Conservation (phyloP, 2,113 vertebrate genomes). For the Taxidea taxus region DNA sequence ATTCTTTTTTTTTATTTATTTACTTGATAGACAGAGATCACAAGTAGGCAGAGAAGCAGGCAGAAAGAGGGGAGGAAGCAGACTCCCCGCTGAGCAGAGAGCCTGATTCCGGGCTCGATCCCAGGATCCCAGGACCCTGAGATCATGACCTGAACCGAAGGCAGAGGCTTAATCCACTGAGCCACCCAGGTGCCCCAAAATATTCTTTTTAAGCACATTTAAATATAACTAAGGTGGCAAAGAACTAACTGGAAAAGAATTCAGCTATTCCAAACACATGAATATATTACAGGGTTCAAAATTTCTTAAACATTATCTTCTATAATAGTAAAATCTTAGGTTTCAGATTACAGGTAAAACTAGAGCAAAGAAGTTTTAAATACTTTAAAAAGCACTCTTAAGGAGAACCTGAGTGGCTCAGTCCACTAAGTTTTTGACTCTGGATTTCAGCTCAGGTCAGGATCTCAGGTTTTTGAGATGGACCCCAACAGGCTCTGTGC, state of each 20-base stretch:
- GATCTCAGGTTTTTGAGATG: background rate
- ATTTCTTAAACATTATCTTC: background rate
- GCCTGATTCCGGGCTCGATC: no score
- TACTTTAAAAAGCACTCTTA: slow-evolving; percentile 7
- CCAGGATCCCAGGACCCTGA: no score
- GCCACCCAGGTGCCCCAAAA: no score
- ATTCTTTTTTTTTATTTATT: no score
- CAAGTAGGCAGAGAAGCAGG: no score
- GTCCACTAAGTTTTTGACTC: background rate
- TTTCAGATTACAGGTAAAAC: slow-evolving; percentile 31
- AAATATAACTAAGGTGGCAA: background rate
- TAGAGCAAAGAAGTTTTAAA: background rate
- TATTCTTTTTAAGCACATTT: background rate
- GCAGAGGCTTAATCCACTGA: no score
- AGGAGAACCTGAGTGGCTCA: background rate
- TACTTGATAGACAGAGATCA: no score
- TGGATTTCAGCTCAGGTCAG: background rate
- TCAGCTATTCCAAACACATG: background rate
- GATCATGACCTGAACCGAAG: no score
- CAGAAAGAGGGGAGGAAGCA: no score
- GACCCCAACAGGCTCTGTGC: background rate
- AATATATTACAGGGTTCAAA: background rate
- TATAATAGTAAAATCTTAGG: background rate
- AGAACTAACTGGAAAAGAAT: background rate
- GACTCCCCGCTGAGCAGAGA: no score